These are phyloP conservation scores for Casuarius casuarius DNA, from an alignment of 2,113 vertebrate genomes.

Conservation along the genomic window DNA sequence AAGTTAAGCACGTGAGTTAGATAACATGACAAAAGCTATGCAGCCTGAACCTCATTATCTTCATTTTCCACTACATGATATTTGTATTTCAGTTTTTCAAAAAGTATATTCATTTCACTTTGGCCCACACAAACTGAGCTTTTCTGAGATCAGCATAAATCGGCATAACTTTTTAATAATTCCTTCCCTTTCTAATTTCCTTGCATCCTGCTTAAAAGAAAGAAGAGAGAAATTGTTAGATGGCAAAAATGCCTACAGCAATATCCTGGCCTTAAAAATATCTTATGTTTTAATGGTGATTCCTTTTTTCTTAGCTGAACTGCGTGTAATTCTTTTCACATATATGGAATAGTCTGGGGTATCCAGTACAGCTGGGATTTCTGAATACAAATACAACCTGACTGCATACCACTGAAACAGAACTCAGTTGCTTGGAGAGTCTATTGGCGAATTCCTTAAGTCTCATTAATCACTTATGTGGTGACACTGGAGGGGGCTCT, in stretches of 20 bases:
- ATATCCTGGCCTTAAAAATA: constrained; percentile 34
- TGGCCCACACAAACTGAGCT: not conserved
- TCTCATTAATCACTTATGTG: constrained; percentile 72
- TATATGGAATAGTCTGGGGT: constrained; percentile 48
- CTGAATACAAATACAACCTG: constrained; percentile 68
- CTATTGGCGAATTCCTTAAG: constrained; percentile 66
- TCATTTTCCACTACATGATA: not conserved
- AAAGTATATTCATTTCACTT: not conserved
- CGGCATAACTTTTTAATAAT: not conserved
- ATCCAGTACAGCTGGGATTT: constrained; percentile 66
- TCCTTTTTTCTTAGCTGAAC: constrained; percentile 27
- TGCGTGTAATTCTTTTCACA: constrained; percentile 52
- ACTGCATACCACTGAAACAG: constrained; percentile 72
- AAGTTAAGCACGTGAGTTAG: not conserved
- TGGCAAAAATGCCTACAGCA: not conserved
- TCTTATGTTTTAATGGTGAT: not conserved
- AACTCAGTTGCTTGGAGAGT: constrained; percentile 76
- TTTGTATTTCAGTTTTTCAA: not conserved
- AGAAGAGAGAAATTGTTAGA: not conserved
- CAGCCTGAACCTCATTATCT: not conserved
- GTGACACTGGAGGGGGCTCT: constrained; percentile 68
- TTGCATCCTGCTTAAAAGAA: not conserved
- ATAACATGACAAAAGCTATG: not conserved
- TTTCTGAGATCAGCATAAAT: not conserved
- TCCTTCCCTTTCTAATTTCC: not conserved